Evolutionary conservation across 2,888 invertebrate genomes (phyloP), one percentile per base, ranked within the genome.

Genomic region (Harpagoxenus sublaevis): DNA sequence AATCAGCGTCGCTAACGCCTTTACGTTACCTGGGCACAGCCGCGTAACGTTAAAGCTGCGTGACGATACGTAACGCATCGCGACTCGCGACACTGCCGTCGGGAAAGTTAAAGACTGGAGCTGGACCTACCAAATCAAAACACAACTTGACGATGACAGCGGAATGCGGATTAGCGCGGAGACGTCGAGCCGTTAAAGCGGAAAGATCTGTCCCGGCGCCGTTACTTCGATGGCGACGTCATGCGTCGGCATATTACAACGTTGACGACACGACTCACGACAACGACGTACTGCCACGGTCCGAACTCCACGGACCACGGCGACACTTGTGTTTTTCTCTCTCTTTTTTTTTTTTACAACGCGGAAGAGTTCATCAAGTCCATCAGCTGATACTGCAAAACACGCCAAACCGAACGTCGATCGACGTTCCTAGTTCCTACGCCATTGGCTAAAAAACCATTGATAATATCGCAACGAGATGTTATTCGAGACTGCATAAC

Each of bases 381-480:
- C 84, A 88, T 91, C 90, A 90, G 88, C 90, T 90, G 90, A 91
- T 91, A 88, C 68, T 48, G 78, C 77, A 60, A 88, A 85, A 85
- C 74, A 86, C 28, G 63, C 68, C 18, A 57, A 68, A 55, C 68
- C 18, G 62, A 68, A n/a, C 51, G 66, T n/a, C 68, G 48, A 15
- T 12, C 31, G 5, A 48, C 42, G 10, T 45, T 45, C 45, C 15
- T 3, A 28, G 42, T 18, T 79, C 65, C 86, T 91, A 89, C 90
- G 89, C 89, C 89, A 89, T 82, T 89, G 89, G 42, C 45, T 42
- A 66, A 35, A 9, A 70, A 9, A 70, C 42, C 57, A 35, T 55
- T 3, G 23, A 57, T 1, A 1, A 12, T 15, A 12, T 57, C 28
- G 12, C 10, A 28, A 31, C 31, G 18, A 28, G 51, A 68, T 4